A percentile compares a stretch with the other conserved stretches of the same genome.
These are phyloP conservation scores for Ariopsis seemanni DNA, from an alignment of 2,113 vertebrate species.

Conservation along the genomic window DNA sequence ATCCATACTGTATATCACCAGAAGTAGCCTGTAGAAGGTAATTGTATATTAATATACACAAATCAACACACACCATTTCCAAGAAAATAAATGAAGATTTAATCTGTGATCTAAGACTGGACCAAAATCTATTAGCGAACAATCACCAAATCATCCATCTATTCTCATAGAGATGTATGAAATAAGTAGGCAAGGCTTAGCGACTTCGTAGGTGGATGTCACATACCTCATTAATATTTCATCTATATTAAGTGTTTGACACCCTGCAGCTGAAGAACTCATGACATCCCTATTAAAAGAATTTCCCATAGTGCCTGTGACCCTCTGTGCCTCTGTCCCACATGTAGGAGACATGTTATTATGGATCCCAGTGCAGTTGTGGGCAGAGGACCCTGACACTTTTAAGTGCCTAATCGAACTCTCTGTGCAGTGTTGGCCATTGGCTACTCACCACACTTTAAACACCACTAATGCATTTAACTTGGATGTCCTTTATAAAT, in stretches of 20 bases:
- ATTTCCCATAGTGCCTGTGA: conserved; percentile 22
- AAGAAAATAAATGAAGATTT: not conserved
- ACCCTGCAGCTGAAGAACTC: conserved; percentile 36
- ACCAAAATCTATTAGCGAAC: not conserved
- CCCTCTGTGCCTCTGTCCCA: conserved; percentile 8
- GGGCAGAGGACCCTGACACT: not conserved
- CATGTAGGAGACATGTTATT: not conserved
- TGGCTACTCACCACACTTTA: not conserved
- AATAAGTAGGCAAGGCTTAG: conserved; percentile 16
- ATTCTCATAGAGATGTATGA: not conserved
- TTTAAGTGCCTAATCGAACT: not conserved
- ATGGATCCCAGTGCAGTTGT: conserved; percentile 1
- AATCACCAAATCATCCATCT: conserved; percentile 20
- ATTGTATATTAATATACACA: not conserved
- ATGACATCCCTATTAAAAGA: conserved; percentile 31
- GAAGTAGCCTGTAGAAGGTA: not conserved
- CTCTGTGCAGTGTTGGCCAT: not conserved
- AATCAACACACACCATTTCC: not conserved
- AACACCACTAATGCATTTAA: not conserved
- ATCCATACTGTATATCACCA: not conserved
- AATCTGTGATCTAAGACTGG: conserved; percentile 2
- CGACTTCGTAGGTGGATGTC: conserved; percentile 27
- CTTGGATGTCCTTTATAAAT: not conserved
- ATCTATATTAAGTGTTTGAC: conserved; percentile 39
- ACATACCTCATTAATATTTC: conserved; percentile 43